Base-by-base conservation (phyloP, 2,113 vertebrate species). In the Piprites chloris region DNA sequence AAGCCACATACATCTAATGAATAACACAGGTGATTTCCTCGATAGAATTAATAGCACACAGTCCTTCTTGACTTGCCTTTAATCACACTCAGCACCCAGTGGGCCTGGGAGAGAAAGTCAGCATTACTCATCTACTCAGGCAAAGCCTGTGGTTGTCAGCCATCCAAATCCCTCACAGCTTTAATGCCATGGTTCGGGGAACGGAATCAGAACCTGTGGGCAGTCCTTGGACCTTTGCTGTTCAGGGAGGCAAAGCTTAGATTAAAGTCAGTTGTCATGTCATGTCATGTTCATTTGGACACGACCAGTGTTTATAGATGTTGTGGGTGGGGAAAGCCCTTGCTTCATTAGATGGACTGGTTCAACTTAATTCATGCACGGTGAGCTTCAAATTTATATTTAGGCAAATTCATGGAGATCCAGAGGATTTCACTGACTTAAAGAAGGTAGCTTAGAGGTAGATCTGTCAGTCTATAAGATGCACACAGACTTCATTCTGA, bases 21-120 rank as follows among this genome's bases (percentile, higher is more conserved):
- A 97, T 96, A 95, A 95, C 93, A 71, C 69, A 92, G 56, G 75
- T 90, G 61, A 46, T 84, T 71, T 95, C 88, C 80, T 95, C 49
- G 56, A 75, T 87, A 81, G 85, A 95, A 96, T 87, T 96, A 95
- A 94, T 93, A 78, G 76, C 90, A 68, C 28, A 2, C 65, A 72
- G 82, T 72, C 85, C 87, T 88, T 67, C 79, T 61, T 81, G 86
- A 61, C 73, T 86, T 81, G 90, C 68, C 63, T 96, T 97, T 96
- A 96, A 96, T 95, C 90, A 94, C 41, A 49, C 53, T 65, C 86
- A 81, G 83, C 73, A 62, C 76, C 83, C 93, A 78, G 53, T 89
- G 92, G 93, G 80, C 56, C 83, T 68, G 80, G 80, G 23, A 90
- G 68, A 37, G 61, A 89, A 85, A 90, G 41, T 56, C 86, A 74